These are phyloP conservation scores for Napeogenes sylphis DNA, from an alignment of 2,888 invertebrate species.

Conservation along the genomic window DNA sequence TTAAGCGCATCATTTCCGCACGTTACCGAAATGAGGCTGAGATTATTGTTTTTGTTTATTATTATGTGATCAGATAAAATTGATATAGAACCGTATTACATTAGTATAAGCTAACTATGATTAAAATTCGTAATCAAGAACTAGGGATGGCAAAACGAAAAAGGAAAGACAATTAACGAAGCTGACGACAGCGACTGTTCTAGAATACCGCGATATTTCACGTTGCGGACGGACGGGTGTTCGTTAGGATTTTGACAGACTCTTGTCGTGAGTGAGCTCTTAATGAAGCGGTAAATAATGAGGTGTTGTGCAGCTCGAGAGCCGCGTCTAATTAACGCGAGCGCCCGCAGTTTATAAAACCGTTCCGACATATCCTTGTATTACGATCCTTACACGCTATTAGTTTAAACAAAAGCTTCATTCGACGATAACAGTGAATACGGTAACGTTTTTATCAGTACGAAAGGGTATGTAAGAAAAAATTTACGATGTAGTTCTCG, in stretches of 20 bases:
- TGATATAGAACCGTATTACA: conserved; percentile 29
- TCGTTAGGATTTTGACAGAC: conserved; percentile 71
- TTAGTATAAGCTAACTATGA: conserved; percentile 4
- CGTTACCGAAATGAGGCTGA: conserved; percentile 57
- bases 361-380: conserved; percentile 37
- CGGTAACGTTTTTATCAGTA: conserved; percentile 40
- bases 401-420: conserved; percentile 38
- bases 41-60: conserved; percentile 56
- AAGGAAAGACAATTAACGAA: conserved; percentile 69
- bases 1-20: conserved; percentile 57
- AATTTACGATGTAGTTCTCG: conserved; percentile 41
- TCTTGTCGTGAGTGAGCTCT: conserved; percentile 69
- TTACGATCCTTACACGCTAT: conserved; percentile 47
- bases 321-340: conserved; percentile 70
- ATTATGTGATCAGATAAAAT: conserved; percentile 54
- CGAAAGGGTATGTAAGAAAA: conserved; percentile 35
- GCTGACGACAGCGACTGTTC: conserved; percentile 69
- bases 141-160: conserved; percentile 18
- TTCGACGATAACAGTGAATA: conserved; percentile 41
- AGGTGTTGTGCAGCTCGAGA: conserved; percentile 66
- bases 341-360: conserved; percentile 52
- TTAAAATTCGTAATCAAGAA: conserved; percentile 2
- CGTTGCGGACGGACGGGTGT: conserved; percentile 57
- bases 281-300: conserved; percentile 78
- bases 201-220: conserved; percentile 72